Base-by-base conservation (phyloP, 2,888 invertebrate genomes). In the Carcina quercana region DNA sequence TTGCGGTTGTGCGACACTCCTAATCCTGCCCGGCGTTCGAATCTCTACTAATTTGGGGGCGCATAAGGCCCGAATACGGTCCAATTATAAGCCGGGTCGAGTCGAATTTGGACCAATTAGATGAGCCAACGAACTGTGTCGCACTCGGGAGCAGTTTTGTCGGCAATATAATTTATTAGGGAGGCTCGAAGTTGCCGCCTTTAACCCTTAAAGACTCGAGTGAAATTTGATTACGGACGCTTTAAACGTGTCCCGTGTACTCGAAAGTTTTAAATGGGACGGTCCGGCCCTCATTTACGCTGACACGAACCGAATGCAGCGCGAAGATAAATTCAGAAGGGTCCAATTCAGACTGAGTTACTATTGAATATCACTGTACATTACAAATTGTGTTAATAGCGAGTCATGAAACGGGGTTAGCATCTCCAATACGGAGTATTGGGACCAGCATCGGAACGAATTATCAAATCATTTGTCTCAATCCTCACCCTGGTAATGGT, bases 121-220 rank as follows among this genome's bases (percentile, higher is more conserved):
- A 78, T 73, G 72, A 80, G 68, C 68, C 80, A 80, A 78, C 82
- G 82, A 80, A 76, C 78, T 80, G 78, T 78, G 79, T 78, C 82
- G 75, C 70, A 71, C 74, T 75, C 75, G 69, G 70, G 68, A 75
- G 74, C 79, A 79, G 82, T 82, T 80, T 80, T 80, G 79, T 72
- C 72, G 74, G 75, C 80, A 80, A 80, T 79, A 80, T 82, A 82
- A 82, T 82, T 82, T 82, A 82, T 82, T 76, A 79, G 78, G 75
- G 75, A 60, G 61, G 74, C 78, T 73, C 75, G 69, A 76, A 80
- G 75, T 82, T 75, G 75, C 63, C 69, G 66, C 72, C 65, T 74
- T 68, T 64, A 80, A 79, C 80, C 80, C 79, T 80, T 80, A 76
- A 80, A 79, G 80, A 78, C 73, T 82, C 64, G 65, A 79, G 70